Percentiles rank a stretch among this genome's conserved stretches.
Conservation (phyloP, 2,113 vertebrate genomes). For the Asarcornis scutulata region DNA sequence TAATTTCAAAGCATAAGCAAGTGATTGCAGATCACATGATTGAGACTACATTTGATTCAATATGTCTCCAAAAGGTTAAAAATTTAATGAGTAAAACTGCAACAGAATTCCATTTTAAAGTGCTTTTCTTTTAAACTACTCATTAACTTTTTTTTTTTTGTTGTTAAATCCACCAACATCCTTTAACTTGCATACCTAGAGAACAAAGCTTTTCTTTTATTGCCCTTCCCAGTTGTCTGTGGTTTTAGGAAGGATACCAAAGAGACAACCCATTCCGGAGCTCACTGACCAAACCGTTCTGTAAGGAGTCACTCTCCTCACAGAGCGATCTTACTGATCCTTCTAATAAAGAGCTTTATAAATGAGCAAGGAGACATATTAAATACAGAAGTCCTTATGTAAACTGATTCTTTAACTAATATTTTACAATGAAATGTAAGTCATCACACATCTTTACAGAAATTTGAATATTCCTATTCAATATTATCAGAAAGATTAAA, state of each 20-base stretch:
- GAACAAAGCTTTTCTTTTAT: slow-evolving; percentile 55
- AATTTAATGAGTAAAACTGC: slow-evolving; percentile 73
- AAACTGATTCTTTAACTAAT: slow-evolving; percentile 87
- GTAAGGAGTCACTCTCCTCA: slow-evolving; percentile 38
- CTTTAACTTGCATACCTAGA: slow-evolving; percentile 49
- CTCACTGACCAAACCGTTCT: slow-evolving; percentile 48
- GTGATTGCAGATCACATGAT: slow-evolving; percentile 78
- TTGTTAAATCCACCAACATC: slow-evolving; percentile 20
- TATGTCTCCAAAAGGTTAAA: slow-evolving; percentile 81
- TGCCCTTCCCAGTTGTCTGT: slow-evolving; percentile 60
- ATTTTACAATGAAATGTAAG: slow-evolving; percentile 92
- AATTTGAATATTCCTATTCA: slow-evolving; percentile 87
- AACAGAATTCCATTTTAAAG: slow-evolving; percentile 79
- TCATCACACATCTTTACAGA: slow-evolving; percentile 90
- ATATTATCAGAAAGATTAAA: slow-evolving; percentile 80
- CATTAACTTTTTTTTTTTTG: slow-evolving; percentile 42
- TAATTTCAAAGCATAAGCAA: slow-evolving; percentile 71
- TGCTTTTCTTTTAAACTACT: slow-evolving; percentile 74
- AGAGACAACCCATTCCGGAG: slow-evolving; percentile 54
- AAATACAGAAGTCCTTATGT: slow-evolving; percentile 81
- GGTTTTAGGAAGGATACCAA: slow-evolving; percentile 48
- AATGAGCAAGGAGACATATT: slow-evolving; percentile 82
- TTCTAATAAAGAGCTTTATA: slow-evolving; percentile 66
- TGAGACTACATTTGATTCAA: slow-evolving; percentile 81
- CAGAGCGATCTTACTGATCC: slow-evolving; percentile 33